A percentile compares a stretch with the other conserved stretches of the same genome.
Evolutionary conservation across 2,113 vertebrate species (phyloP).

Genomic region (Gopherus evgoodei): DNA sequence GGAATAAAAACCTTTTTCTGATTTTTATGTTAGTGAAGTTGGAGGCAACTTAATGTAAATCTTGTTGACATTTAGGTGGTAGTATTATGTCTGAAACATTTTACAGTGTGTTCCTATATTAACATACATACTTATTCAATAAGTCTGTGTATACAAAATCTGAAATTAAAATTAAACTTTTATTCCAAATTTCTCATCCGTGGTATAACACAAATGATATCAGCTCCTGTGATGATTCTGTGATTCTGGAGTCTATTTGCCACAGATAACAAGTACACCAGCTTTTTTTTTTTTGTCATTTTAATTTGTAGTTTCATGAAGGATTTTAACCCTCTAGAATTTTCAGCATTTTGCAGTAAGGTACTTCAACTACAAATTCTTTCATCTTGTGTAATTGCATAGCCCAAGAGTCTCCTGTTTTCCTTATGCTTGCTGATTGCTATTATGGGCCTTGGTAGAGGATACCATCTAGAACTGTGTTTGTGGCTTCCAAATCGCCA

Average conservation of each 20-base stretch:
- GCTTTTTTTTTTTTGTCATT: neutral
- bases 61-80: neutral
- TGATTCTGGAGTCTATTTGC: neutral
- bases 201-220: too few species aligned
- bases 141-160: too few species aligned
- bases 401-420: constrained; percentile 10
- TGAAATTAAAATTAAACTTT: too few species aligned
- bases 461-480: neutral
- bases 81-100: neutral
- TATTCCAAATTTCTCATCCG: too few species aligned
- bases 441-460: constrained; percentile 3
- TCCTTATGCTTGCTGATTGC: constrained; percentile 17
- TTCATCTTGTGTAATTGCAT: constrained; percentile 19
- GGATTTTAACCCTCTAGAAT: constrained; percentile 8
- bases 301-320: neutral
- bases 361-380: neutral
- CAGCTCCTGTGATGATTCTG: neutral
- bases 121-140: too few species aligned
- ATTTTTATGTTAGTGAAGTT: neutral
- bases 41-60: neutral
- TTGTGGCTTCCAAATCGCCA: constrained; percentile 24
- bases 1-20: neutral
- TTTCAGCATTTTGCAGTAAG: constrained; percentile 6
- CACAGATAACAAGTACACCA: neutral
- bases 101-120: too few species aligned